Conservation (phyloP, 37 sponge, comb jelly and placozoan genomes). For the Bolinopsis microptera region DNA sequence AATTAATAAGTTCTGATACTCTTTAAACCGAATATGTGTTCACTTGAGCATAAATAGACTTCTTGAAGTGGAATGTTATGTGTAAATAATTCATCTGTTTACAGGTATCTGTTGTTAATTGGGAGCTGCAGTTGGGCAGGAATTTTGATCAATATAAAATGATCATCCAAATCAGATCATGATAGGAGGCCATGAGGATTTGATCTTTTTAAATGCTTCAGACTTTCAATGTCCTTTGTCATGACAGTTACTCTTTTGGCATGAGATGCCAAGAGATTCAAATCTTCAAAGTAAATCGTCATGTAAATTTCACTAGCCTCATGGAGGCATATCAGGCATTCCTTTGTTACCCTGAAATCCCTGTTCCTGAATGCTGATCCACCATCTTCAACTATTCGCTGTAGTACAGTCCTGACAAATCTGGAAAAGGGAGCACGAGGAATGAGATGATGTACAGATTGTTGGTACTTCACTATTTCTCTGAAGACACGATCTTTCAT, state of each 20-base stretch:
- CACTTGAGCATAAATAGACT: no score
- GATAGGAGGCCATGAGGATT: no score
- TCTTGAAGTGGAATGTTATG: no score
- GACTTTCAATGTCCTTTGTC: background rate
- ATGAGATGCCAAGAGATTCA: background rate
- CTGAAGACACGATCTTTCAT: background rate
- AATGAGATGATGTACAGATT: background rate
- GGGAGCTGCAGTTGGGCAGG: no score
- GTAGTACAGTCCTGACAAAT: background rate
- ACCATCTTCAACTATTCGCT: background rate
- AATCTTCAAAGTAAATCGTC: background rate
- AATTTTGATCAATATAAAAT: no score
- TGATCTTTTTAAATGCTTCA: background rate
- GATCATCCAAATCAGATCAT: no score
- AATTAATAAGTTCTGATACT: no score
- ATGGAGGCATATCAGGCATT: background rate
- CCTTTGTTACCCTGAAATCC: background rate
- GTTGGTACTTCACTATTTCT: background rate
- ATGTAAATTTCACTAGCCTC: background rate
- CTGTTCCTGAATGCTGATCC: background rate
- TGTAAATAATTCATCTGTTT: no score
- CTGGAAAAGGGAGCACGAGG: background rate
- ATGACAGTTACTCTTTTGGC: background rate
- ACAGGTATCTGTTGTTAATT: no score
- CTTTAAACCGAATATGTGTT: no score